phyloP scores from a whole-genome alignment of 1,140 invertebrate species.

The Cotesia glomerata region DNA sequence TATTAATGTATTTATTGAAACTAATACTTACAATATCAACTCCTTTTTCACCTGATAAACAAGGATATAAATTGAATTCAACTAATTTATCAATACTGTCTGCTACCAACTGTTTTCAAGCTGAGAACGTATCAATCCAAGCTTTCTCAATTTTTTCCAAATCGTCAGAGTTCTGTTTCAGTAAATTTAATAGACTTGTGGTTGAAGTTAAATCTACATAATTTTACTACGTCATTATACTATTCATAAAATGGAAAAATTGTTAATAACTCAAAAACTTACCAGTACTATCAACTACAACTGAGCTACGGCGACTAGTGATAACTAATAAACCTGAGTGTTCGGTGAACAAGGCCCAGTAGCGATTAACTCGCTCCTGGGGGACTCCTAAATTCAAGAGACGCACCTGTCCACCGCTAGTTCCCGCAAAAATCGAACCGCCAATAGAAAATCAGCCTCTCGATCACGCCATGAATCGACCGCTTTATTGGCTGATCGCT shows the following conservation, averaged over 20 bases:
- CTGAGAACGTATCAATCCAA: constrained; percentile 1
- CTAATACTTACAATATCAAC: neutral
- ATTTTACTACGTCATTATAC: neutral
- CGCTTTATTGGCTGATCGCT: no score
- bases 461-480: no score
- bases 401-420: no score
- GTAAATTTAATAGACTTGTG: no score
- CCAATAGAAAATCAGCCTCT: no score
- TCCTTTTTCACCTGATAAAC: constrained; percentile 2
- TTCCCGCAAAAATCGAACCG: no score
- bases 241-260: neutral
- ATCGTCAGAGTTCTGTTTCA: no score
- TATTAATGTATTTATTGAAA: constrained; percentile 3
- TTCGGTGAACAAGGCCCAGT: no score
- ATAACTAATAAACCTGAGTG: neutral
- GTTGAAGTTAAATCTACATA: neutral
- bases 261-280: neutral
- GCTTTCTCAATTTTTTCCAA: neutral
- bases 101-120: neutral
- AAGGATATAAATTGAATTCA: no score
- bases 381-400: no score
- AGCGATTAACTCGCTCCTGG: no score
- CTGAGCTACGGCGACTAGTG: neutral
- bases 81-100: no score
- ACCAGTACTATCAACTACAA: neutral